Percentiles rank a stretch among this genome's conserved stretches.
phyloP scores from a whole-genome alignment of 2,113 vertebrate species.

The Daubentonia madagascariensis region DNA sequence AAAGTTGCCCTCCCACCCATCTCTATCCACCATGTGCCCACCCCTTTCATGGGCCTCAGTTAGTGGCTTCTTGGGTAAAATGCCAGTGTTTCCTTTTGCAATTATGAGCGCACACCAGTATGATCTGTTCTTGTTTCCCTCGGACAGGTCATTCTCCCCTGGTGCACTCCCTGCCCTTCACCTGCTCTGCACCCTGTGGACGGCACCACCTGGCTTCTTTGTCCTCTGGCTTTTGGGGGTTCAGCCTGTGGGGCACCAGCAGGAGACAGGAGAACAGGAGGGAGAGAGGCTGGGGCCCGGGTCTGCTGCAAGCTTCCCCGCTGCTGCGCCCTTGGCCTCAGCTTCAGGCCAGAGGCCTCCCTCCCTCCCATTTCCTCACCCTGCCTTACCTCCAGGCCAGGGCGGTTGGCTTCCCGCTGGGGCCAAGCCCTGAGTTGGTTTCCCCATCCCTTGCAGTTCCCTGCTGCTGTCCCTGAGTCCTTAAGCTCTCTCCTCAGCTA shows the following conservation, averaged over 20 bases:
- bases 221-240: neutral
- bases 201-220: neutral
- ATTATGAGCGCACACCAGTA: rapidly evolving
- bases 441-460: neutral
- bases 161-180: neutral
- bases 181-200: neutral
- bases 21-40: rapidly evolving
- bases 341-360: neutral
- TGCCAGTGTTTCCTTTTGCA: neutral
- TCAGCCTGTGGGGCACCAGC: neutral
- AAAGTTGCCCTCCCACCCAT: rapidly evolving
- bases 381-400: neutral
- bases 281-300: neutral
- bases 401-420: neutral
- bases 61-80: neutral
- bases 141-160: neutral
- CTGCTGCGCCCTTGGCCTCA: rapidly evolving
- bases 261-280: neutral
- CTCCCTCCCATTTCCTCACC: neutral
- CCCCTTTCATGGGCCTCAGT: rapidly evolving
- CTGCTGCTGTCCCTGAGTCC: neutral
- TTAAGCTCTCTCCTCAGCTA: neutral
- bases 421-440: neutral
- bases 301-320: neutral
- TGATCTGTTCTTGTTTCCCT: neutral